Evolutionary conservation across 1,140 invertebrate genomes (phyloP).

Genomic region (Sipha flava): DNA sequence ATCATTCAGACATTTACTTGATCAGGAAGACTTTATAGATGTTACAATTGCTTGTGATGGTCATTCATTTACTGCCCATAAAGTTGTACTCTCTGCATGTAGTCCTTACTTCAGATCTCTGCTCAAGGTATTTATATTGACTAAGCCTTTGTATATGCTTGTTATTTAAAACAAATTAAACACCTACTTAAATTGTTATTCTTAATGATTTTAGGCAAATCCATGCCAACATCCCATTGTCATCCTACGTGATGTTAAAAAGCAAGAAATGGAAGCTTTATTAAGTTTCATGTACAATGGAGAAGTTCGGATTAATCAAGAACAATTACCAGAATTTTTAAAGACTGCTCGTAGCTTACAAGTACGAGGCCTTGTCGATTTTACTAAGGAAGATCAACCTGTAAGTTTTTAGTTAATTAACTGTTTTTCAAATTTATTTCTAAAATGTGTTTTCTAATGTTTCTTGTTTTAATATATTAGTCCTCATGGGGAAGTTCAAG

Average conservation of each 20-base stretch:
- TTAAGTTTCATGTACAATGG: slow-evolving; percentile 91
- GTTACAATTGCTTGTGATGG: slow-evolving; percentile 86
- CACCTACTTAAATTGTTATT: neutral
- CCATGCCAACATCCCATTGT: slow-evolving; percentile 90
- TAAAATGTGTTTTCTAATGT: slow-evolving; percentile 35
- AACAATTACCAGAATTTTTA: slow-evolving; percentile 77
- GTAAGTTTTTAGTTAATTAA: neutral
- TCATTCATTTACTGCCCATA: slow-evolving; percentile 79
- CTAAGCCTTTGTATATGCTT: too few species aligned
- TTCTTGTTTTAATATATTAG: neutral
- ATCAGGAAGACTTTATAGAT: slow-evolving; percentile 82
- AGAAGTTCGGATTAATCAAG: slow-evolving; percentile 84
- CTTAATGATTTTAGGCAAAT: slow-evolving; percentile 55
- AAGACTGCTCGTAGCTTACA: slow-evolving; percentile 84
- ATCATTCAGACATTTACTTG: slow-evolving; percentile 73
- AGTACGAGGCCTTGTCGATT: slow-evolving; percentile 79
- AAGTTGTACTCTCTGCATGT: slow-evolving; percentile 77
- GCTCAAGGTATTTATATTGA: slow-evolving; percentile 54
- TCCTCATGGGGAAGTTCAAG: slow-evolving; percentile 22
- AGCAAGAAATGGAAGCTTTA: slow-evolving; percentile 81
- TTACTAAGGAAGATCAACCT: slow-evolving; percentile 52
- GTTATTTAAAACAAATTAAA: neutral
- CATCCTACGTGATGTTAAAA: slow-evolving; percentile 77
- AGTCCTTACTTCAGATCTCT: slow-evolving; percentile 83
- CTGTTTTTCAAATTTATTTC: slow-evolving; percentile 37